A percentile compares a stretch with the other conserved stretches of the same genome.
These are phyloP conservation scores for Palythoa grandiflora DNA, from an alignment of 92 coral and sea anemone genomes.

Conservation along the genomic window DNA sequence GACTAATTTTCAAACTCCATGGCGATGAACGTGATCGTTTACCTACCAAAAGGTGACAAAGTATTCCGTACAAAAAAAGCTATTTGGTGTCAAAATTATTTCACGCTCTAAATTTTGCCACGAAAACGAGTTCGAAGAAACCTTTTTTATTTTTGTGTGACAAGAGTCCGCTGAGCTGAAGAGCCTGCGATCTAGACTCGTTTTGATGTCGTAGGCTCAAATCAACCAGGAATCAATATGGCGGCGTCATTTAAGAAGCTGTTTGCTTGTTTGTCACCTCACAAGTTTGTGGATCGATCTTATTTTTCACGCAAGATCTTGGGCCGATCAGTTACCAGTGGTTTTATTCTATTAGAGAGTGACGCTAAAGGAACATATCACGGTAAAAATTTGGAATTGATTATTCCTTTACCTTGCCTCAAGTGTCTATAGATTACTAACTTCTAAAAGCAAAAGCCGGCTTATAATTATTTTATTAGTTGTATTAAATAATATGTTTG, in stretches of 20 bases:
- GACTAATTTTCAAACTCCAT: not conserved
- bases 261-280: constrained; percentile 15
- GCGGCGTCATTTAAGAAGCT: constrained; percentile 24
- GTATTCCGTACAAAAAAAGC: not conserved
- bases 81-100: not conserved
- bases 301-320: not conserved
- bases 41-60: not conserved
- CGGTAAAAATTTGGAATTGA: not conserved
- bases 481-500: no score
- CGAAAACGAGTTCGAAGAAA: constrained; percentile 14
- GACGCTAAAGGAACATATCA: not conserved
- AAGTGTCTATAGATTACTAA: no score
- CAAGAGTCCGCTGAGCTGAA: constrained; percentile 60
- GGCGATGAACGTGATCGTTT: not conserved
- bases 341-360: not conserved
- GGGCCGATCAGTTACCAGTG: not conserved
- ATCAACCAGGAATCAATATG: no score
- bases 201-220: constrained; percentile 1
- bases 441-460: no score
- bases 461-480: no score
- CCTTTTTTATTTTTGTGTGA: constrained; percentile 50
- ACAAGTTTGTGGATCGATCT: constrained; percentile 16
- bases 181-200: constrained; percentile 77
- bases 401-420: not conserved
- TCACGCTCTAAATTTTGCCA: not conserved